Evolutionary conservation across 2,888 invertebrate genomes (phyloP).

Genomic region (Rotaria sp.): DNA sequence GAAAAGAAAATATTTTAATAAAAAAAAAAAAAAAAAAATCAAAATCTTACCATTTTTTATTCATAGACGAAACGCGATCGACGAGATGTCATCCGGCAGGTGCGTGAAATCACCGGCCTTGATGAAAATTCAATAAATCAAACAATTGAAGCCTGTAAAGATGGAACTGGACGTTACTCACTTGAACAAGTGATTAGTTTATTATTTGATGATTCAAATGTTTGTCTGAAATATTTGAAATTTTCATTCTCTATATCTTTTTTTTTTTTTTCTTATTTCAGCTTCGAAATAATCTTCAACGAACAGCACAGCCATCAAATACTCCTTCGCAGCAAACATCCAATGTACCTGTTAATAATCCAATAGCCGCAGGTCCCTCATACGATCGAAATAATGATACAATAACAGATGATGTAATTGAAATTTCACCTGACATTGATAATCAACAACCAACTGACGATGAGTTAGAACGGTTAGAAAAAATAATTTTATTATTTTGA

Average conservation of each 20-base stretch:
- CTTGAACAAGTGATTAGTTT: conserved; percentile 28
- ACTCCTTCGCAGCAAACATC: not conserved
- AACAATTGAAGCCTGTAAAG: conserved; percentile 50
- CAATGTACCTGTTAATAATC: conserved; percentile 10
- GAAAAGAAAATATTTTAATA: not conserved
- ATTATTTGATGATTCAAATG: not conserved
- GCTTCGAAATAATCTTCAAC: conserved; percentile 16
- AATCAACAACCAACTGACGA: conserved; percentile 20
- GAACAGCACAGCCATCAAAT: not conserved
- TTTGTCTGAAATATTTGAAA: not conserved
- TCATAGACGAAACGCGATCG: conserved; percentile 36
- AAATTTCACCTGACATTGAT: not conserved
- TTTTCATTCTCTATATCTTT: not conserved
- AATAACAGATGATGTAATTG: conserved; percentile 25
- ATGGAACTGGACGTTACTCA: conserved; percentile 39
- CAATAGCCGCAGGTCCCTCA: not conserved
- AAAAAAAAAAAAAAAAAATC: not conserved
- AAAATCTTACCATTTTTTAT: not conserved
- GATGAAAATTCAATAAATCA: conserved; percentile 48
- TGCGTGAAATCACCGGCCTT: conserved; percentile 44
- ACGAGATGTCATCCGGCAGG: conserved; percentile 37
- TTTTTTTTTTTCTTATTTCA: not conserved
- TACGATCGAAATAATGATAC: conserved; percentile 20
- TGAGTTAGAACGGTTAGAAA: not conserved
- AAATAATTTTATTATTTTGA: not conserved